Percentiles rank a stretch among this genome's conserved stretches.
phyloP scores from a whole-genome alignment of 2,113 vertebrate genomes.

The Pseudonaja textilis region DNA sequence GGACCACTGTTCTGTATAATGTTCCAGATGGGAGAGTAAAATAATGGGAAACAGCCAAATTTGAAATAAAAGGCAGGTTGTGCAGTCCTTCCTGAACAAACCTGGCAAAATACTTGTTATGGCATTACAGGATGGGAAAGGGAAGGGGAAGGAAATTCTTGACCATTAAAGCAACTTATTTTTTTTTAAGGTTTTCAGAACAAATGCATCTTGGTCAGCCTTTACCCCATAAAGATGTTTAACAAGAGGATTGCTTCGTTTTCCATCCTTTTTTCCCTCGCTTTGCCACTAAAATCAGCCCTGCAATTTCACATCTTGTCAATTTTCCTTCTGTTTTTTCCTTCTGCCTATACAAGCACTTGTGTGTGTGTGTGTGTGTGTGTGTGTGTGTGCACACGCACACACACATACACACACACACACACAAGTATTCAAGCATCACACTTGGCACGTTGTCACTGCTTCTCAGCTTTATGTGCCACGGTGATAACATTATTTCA shows the following conservation, averaged over 20 bases:
- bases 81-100: neutral
- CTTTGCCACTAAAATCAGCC: neutral
- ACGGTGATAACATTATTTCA: constrained; percentile 38
- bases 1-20: too few relatives aligned
- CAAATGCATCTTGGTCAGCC: neutral
- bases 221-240: neutral
- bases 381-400: fast-evolving
- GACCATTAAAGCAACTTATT: neutral
- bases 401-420: neutral
- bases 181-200: neutral
- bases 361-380: too few relatives aligned
- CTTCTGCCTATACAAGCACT: neutral
- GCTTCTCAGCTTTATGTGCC: constrained; percentile 18
- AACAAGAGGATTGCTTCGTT: neutral
- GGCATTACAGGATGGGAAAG: neutral
- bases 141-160: neutral
- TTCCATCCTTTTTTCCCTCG: neutral
- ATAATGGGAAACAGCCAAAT: neutral
- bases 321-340: neutral
- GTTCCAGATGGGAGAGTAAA: neutral
- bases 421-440: neutral
- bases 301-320: neutral
- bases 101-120: neutral
- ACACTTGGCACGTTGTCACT: constrained; percentile 9
- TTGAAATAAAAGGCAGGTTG: neutral